A percentile compares a stretch with the other conserved stretches of the same genome.
Conservation (phyloP, 1,140 invertebrate genomes). For the Drosophila orena region DNA sequence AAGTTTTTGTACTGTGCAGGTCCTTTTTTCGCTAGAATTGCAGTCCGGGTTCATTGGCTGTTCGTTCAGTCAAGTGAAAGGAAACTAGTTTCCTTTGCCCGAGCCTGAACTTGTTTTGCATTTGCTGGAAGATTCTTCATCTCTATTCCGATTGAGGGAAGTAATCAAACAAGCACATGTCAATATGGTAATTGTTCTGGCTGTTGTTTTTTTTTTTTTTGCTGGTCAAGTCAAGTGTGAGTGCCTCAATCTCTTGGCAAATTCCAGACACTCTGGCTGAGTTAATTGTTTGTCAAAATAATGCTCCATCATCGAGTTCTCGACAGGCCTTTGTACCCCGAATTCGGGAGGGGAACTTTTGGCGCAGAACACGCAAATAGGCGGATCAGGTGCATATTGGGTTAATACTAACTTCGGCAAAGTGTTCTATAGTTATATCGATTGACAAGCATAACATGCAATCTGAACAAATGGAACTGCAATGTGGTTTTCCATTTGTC, state of each 20-base stretch:
- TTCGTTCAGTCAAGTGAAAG: constrained; percentile 53
- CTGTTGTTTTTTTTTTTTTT: constrained; percentile 2
- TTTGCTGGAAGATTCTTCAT: constrained; percentile 25
- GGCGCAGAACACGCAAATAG: constrained; percentile 28
- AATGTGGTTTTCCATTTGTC: constrained; percentile 3
- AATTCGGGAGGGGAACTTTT: constrained; percentile 38
- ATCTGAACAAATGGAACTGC: constrained; percentile 24
- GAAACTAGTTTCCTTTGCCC: constrained; percentile 57
- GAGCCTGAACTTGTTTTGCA: constrained; percentile 44
- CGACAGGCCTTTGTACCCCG: constrained; percentile 25
- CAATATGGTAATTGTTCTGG: constrained; percentile 38
- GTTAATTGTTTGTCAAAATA: constrained; percentile 46
- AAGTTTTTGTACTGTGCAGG: constrained; percentile 23
- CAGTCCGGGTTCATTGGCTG: constrained; percentile 40
- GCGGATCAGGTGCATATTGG: constrained; percentile 20
- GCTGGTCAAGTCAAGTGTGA: constrained; percentile 6
- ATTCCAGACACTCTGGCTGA: constrained; percentile 35
- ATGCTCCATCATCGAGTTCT: constrained; percentile 22
- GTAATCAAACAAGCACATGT: constrained; percentile 19
- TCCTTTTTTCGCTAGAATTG: constrained; percentile 47
- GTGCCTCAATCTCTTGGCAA: constrained; percentile 43
- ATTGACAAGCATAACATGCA: constrained; percentile 39
- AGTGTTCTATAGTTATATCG: constrained; percentile 18
- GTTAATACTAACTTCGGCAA: constrained; percentile 1
- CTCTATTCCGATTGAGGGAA: constrained; percentile 17